Base-by-base conservation (phyloP, 2,888 invertebrate genomes). In the Liopterus haemorrhoidalis region DNA sequence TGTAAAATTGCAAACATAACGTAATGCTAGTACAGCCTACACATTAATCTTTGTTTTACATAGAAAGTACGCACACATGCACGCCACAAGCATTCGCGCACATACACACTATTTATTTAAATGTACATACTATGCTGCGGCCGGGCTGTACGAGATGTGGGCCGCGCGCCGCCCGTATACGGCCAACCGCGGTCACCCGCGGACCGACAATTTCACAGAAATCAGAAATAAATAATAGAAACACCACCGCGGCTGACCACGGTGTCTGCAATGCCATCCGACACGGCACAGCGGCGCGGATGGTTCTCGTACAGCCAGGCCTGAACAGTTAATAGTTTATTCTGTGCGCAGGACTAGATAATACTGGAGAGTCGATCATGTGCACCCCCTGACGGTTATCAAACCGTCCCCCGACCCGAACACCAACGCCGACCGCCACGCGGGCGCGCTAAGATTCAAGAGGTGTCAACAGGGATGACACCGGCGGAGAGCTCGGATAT, bases 271-370 rank as follows among this genome's bases (percentile, higher is more conserved):
- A 48, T 36, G 48, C 46, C 35, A 37, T 48, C 40, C 38, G 25
- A 37, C 24, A 41, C 38, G 39, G 48, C 48, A 48, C 30, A 48
- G 45, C 41, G 48, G 46, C 48, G 45, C 48, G 46, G 35, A 49
- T 43, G 45, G 44, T 30, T 37, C 39, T 47, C 42, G 46, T n/a
- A n/a, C n/a, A n/a, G n/a, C n/a, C n/a, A n/a, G n/a, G n/a, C n/a
- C n/a, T n/a, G n/a, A n/a, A n/a, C n/a, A n/a, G n/a, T n/a, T n/a
- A n/a, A n/a, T n/a, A n/a, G n/a, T n/a, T n/a, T n/a, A n/a, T 55
- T 60, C 60, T 61, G 56, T 54, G 59, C 61, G 61, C 74, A 75
- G 74, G 77, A 78, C 77, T 77, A 78, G 78, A 77, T 77, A 78
- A 78, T 78, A 78, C 78, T 78, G 77, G 76, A 73, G 71, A 73